Percentiles rank a stretch among this genome's conserved stretches.
Conservation (phyloP, 2,888 invertebrate genomes). For the Phrixothrix hirtus region DNA sequence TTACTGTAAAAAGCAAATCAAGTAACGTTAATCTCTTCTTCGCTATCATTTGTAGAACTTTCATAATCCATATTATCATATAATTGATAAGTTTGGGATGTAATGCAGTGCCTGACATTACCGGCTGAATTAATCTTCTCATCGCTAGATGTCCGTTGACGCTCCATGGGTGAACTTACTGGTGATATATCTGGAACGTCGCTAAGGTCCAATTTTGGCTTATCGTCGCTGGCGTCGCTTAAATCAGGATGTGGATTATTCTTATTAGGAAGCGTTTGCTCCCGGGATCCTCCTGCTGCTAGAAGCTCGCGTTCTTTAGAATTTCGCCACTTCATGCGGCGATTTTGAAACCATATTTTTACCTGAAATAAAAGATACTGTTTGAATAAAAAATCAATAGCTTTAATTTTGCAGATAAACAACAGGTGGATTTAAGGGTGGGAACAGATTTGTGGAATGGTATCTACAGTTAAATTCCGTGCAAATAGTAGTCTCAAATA, state of each 20-base stretch:
- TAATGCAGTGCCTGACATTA: slow-evolving; percentile 31
- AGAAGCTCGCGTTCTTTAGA: slow-evolving; percentile 94
- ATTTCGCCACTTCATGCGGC: slow-evolving; percentile 99
- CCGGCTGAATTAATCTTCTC: slow-evolving; percentile 22
- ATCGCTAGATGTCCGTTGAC: slow-evolving; percentile 37
- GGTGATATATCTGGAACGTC: slow-evolving; percentile 64
- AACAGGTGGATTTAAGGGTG: no score
- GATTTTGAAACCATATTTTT: slow-evolving; percentile 94
- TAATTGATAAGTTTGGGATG: slow-evolving; percentile 44
- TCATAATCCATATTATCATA: slow-evolving; percentile 59
- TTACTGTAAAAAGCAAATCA: slow-evolving; percentile 60
- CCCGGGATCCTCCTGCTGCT: slow-evolving; percentile 90
- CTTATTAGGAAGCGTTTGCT: slow-evolving; percentile 94
- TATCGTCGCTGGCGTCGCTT: slow-evolving; percentile 85
- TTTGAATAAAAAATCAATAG: background rate
- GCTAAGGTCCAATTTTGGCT: slow-evolving; percentile 66
- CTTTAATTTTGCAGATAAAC: background rate
- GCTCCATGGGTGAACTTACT: slow-evolving; percentile 49
- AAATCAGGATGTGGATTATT: slow-evolving; percentile 95
- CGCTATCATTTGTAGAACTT: slow-evolving; percentile 63
- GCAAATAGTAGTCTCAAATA: no score
- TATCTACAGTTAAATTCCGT: no score
- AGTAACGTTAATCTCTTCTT: slow-evolving; percentile 87
- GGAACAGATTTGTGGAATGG: no score
- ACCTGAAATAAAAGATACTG: slow-evolving; percentile 61